These are phyloP conservation scores for Lasius platythorax DNA, from an alignment of 2,888 invertebrate genomes.

Conservation along the genomic window DNA sequence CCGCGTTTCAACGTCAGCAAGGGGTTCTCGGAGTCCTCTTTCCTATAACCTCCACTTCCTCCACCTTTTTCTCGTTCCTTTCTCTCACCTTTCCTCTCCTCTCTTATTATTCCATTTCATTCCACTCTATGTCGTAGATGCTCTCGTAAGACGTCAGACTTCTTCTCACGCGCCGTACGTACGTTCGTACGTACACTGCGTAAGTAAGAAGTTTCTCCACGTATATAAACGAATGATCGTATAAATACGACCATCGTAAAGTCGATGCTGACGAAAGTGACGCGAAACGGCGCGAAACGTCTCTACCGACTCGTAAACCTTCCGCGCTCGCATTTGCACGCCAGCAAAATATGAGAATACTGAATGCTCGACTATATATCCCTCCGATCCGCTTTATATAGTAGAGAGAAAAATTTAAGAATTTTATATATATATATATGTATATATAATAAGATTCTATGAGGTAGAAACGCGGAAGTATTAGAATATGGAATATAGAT, in stretches of 20 bases:
- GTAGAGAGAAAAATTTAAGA: conserved; percentile 31
- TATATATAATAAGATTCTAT: not conserved
- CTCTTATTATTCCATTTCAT: conserved; percentile 64
- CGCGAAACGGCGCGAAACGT: conserved; percentile 54
- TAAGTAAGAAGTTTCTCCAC: conserved; percentile 70
- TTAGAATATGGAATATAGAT: not conserved
- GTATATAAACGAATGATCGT: conserved; percentile 70
- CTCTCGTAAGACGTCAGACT: conserved; percentile 47
- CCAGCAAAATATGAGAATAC: conserved; percentile 27
- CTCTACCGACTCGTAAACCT: conserved; percentile 64
- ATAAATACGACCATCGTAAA: conserved; percentile 73
- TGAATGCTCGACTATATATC: conserved; percentile 12
- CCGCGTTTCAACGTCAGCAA: conserved; percentile 47
- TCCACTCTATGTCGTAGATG: conserved; percentile 51
- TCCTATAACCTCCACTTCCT: conserved; percentile 19
- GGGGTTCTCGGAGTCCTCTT: conserved; percentile 22
- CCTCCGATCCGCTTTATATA: not conserved
- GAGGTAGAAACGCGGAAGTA: not conserved
- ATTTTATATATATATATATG: conserved; percentile 28
- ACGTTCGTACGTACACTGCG: conserved; percentile 36
- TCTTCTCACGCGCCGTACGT: conserved; percentile 49
- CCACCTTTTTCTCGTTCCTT: conserved; percentile 14
- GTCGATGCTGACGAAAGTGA: conserved; percentile 69
- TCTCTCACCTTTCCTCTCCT: conserved; percentile 8
- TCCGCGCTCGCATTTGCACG: conserved; percentile 47